Evolutionary conservation across 2,797 vertebrate genomes (phyloP).

Genomic region (Anabas testudineus): DNA sequence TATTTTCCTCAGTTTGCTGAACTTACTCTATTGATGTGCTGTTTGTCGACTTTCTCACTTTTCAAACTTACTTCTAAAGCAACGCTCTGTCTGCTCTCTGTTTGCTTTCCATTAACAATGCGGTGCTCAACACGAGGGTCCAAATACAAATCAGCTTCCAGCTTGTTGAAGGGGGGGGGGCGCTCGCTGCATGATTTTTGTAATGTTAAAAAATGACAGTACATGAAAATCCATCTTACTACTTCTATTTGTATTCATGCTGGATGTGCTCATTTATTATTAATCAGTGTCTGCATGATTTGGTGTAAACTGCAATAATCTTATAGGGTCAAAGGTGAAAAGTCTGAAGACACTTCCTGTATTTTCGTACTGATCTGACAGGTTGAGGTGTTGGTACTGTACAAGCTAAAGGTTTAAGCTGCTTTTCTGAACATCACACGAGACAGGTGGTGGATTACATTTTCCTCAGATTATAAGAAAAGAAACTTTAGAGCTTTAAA

Average conservation of each 20-base stretch:
- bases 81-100: conserved; percentile 39
- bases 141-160: neutral
- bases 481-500: neutral
- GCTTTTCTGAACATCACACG: too few species aligned
- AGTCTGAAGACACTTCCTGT: too few species aligned
- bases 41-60: conserved; percentile 69
- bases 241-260: too few species aligned
- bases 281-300: too few species aligned
- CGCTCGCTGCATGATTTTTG: neutral
- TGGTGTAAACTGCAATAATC: too few species aligned
- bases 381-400: too few species aligned
- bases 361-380: too few species aligned
- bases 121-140: conserved; percentile 9
- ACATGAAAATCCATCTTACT: neutral
- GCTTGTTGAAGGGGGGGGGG: too few species aligned
- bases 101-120: conserved; percentile 37
- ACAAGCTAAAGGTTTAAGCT: too few species aligned
- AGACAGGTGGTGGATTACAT: neutral
- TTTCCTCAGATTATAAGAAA: neutral
- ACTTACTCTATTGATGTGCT: conserved; percentile 71
- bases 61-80: conserved; percentile 72
- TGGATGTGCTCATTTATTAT: too few species aligned
- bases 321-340: too few species aligned
- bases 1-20: conserved; percentile 69
- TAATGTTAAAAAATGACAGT: neutral